Conservation (phyloP, 92 coral and sea anemone genomes). For the Montipora capitata region DNA sequence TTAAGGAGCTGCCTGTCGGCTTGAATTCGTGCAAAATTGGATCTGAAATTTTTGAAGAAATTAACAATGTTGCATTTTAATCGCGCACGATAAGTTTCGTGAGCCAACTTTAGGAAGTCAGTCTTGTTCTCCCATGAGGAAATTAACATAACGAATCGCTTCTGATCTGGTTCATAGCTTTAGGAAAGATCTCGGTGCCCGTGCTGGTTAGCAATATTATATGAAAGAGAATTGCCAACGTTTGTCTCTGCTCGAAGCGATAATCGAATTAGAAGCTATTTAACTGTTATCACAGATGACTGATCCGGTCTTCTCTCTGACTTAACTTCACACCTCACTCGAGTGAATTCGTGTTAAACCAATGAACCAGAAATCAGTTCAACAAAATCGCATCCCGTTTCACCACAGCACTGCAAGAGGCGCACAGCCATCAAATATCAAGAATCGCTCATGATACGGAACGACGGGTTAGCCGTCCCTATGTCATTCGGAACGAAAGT, state of each 20-base stretch:
- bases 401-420: constrained; percentile 60
- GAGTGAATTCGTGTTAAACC: constrained; percentile 87
- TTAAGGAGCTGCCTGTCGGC: not conserved
- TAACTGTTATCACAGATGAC: constrained; percentile 48
- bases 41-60: not conserved
- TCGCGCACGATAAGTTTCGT: constrained; percentile 35
- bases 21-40: not conserved
- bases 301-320: constrained; percentile 22
- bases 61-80: not conserved
- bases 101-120: not conserved
- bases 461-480: constrained; percentile 45
- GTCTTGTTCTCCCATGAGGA: constrained; percentile 16
- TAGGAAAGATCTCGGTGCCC: not conserved
- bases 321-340: constrained; percentile 81
- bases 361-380: constrained; percentile 89
- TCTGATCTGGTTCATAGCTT: not conserved
- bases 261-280: constrained; percentile 54
- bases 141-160: not conserved
- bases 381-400: constrained; percentile 75
- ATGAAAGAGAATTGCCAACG: not conserved
- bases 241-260: constrained; percentile 3
- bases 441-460: constrained; percentile 44
- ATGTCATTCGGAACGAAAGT: constrained; percentile 13
- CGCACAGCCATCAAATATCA: constrained; percentile 51
- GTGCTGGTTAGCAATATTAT: not conserved